Evolutionary conservation across 2,888 invertebrate species (phyloP), one percentile per base, ranked within the genome.

Genomic region (Agonopterix subpropinquella): DNA sequence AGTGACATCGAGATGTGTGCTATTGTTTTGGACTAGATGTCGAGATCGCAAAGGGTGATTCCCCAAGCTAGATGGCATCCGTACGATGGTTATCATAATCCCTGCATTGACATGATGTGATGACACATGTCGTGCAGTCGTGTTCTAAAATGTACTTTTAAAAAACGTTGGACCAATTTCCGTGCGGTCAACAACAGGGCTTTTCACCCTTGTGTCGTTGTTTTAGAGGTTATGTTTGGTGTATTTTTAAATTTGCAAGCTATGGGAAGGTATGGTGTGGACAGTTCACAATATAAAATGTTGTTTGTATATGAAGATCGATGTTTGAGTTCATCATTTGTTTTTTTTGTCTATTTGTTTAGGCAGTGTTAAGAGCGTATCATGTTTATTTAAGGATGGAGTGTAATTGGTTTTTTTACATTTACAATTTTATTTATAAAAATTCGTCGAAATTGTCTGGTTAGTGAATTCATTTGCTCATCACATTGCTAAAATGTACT

Each of bases 41-140:
- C 55, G 71, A 81, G 87, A 86, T 86, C 79, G 81, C 77, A 69
- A 79, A 86, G 87, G 88, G 88, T 77, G 87, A 87, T 87, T 82
- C 84, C 84, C 84, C 72, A 73, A 59, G 74, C 74, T 82, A 79
- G 85, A 85, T 85, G 83, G 73, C 82, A 84, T 85, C 78, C 80
- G 81, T 76, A 77, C 85, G 88, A 87, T 87, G 78, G 87, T 86
- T 87, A 88, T 88, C 88, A 86, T 88, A 88, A 88, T 88, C 88
- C 86, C 80, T 76, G 79, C 86, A 86, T 86, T 86, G 87, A 88
- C 83, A 77, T 85, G 81, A 88, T 88, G 88, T 88, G 88, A 88
- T 84, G 88, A 88, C 88, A 88, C 87, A 88, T 88, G 87, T 87
- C 88, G 85, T 78, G 79, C 65, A 67, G 73, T 79, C 79, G 81